These are phyloP conservation scores for Pluvialis apricaria DNA, from an alignment of 2,113 vertebrate species.

Conservation along the genomic window DNA sequence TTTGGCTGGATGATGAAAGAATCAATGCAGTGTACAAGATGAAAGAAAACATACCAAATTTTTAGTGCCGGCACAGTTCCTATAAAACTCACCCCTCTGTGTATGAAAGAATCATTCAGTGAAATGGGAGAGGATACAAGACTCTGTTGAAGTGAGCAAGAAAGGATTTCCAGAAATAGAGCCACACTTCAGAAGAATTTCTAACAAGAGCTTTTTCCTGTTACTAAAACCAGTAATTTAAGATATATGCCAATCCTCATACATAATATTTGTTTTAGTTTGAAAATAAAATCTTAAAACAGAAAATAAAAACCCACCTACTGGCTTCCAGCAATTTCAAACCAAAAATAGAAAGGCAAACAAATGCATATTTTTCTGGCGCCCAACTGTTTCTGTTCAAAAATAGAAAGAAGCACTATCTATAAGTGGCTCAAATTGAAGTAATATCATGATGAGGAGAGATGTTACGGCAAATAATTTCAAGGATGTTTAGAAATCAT, in stretches of 20 bases:
- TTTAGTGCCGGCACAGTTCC: background rate
- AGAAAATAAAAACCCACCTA: conserved; percentile 8
- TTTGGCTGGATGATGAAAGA: background rate
- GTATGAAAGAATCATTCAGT: background rate
- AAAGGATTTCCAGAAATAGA: conserved; percentile 23
- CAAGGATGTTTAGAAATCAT: conserved; percentile 52
- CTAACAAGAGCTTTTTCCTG: background rate
- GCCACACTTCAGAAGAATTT: background rate
- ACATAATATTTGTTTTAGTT: conserved; percentile 19
- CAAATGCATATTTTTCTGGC: conserved; percentile 5
- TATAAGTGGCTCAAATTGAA: conserved; percentile 3
- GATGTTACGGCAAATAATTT: conserved; percentile 1
- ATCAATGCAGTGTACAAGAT: background rate
- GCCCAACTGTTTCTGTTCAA: background rate
- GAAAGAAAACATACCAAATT: background rate
- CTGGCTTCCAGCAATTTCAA: conserved; percentile 45
- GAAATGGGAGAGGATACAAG: background rate
- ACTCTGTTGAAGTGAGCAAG: background rate
- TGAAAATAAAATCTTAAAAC: conserved; percentile 11
- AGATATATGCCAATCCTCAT: background rate
- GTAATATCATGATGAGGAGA: background rate
- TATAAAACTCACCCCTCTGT: background rate
- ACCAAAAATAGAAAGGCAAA: conserved; percentile 49
- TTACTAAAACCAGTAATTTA: conserved; percentile 5
- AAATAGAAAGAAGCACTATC: conserved; percentile 34